Evolutionary conservation across 2,888 invertebrate genomes (phyloP), one percentile per base, ranked within the genome.

Genomic region (Enoplolaimus lenunculus): DNA sequence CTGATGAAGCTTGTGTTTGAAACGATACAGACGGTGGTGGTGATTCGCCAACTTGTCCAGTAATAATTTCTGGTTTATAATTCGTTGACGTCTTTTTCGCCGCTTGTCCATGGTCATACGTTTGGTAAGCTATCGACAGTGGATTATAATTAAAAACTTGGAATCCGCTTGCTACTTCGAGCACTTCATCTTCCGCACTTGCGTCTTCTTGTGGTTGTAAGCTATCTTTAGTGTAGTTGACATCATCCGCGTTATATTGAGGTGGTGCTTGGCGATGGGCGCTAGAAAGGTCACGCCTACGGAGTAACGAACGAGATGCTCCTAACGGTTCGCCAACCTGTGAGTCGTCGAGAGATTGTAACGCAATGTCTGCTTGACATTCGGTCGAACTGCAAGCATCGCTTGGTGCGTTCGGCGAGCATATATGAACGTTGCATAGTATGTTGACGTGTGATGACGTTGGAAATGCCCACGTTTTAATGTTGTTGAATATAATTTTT

Each of bases 401-500:
- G 7, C 7, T 13, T 13, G 45, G 7, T 45, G 45, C 7, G 45
- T 21, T 45, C 21, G 45, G 45, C 7, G 7, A 7, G 45, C 77
- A 77, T 26, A 77, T 73, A 69, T 77, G 75, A 28, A 77, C 72
- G 62, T 76, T 74, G 60, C 77, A 77, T 59, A 73, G 74, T 1
- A 77, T 70, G n/a, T 74, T 62, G 3, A 77, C 73, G 16, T 75
- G 74, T 1, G 70, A 57, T 16, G 74, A 73, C 2, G 76, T 75
- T 1, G 77, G 77, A 66, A 77, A 77, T n/a, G 76, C 74, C 75
- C 76, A 77, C 35, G 77, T 75, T 73, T 76, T 71, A 26, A 75
- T 72, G 67, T 69, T 71, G 35, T 72, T 73, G 71, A 69, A 75
- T 59, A 71, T n/a, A 2, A 71, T 16, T n/a, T 59, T 62, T 2